phyloP scores from a whole-genome alignment of 1,140 invertebrate genomes.

The Pantala flavescens region DNA sequence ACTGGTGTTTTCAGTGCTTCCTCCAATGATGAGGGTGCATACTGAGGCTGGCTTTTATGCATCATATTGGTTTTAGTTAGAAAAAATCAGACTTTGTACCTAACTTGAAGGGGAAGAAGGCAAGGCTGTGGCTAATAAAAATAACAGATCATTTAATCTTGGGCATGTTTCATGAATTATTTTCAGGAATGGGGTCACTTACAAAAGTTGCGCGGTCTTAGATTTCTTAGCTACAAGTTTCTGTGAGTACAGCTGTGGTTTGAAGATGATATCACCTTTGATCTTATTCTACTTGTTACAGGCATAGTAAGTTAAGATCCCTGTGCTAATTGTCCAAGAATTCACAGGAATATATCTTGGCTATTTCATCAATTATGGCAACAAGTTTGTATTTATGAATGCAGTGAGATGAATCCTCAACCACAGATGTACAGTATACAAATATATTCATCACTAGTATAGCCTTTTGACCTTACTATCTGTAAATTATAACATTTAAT shows the following conservation, averaged over 20 bases:
- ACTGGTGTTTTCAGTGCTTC: not conserved
- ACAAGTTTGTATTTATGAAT: too few relatives aligned
- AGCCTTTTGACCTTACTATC: constrained; percentile 9
- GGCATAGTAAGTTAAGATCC: not conserved
- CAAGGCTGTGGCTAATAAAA: constrained; percentile 5
- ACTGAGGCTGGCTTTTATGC: constrained; percentile 4
- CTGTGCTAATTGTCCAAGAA: too few relatives aligned
- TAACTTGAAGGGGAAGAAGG: constrained; percentile 2
- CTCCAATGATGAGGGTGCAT: not conserved
- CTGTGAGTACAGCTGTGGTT: constrained; percentile 8
- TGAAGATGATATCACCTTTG: not conserved
- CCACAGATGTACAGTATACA: constrained; percentile 5
- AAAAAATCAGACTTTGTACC: constrained; percentile 7
- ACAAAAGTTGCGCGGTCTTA: constrained; percentile 8
- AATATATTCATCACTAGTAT: constrained; percentile 10
- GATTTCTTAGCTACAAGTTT: constrained; percentile 7
- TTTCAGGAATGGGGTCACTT: constrained; percentile 8
- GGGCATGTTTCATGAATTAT: not conserved
- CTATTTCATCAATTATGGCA: too few relatives aligned
- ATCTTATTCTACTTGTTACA: not conserved
- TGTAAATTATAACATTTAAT: constrained; percentile 3
- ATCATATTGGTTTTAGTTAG: constrained; percentile 3
- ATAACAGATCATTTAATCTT: constrained; percentile 8
- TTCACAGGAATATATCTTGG: too few relatives aligned
- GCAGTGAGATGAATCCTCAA: not conserved